Base-by-base conservation (phyloP, 2,113 vertebrate species). In the Cynopterus brachyotis region DNA sequence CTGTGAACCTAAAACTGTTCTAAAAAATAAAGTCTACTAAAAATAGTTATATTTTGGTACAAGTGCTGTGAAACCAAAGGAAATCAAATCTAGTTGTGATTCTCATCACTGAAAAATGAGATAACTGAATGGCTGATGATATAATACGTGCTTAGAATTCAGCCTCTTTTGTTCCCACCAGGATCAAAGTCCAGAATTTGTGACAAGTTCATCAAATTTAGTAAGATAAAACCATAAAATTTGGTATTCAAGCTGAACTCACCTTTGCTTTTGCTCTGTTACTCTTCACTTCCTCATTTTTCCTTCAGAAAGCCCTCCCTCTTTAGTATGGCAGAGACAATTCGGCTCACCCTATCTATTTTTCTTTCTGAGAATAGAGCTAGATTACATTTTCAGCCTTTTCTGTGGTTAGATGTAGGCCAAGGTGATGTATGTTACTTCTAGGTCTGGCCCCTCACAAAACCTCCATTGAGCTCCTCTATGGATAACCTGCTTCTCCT, bases 211-310 rank as follows among this genome's bases (percentile, higher is more conserved):
- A 90, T 73, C 62, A 82, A 62, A 82, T 96, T 53, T 85, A 90
- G 66, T 94, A 55, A 92, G 83, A 94, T 72, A 16, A 95, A 92
- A 67, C 24, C n/a, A 72, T 67, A 90, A 86, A 85, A 94, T 26
- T 47, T 57, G 26, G 26, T 60, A 20, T 60, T 13, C 20, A 59
- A 90, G 62, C 30, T 64, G 85, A 81, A 62, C 28, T 82, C 40
- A 89, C 35, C 22, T 95, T 76, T 94, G 53, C 6, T 89, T 50
- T 92, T 83, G 13, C 13, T 76, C 12, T 89, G 73, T 6, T 22
- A 30, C 24, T 24, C 7, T 87, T 82, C 17, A 79, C 16, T 53
- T 90, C 69, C 19, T 78, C 66, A 76, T 19, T 2, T 2, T 82
- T 88, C 28, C 75, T 55, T 81, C 37, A 82, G 64, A 59, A 94